These are phyloP conservation scores for Pemphredon lugubris DNA, from an alignment of 2,888 invertebrate genomes.

Conservation along the genomic window DNA sequence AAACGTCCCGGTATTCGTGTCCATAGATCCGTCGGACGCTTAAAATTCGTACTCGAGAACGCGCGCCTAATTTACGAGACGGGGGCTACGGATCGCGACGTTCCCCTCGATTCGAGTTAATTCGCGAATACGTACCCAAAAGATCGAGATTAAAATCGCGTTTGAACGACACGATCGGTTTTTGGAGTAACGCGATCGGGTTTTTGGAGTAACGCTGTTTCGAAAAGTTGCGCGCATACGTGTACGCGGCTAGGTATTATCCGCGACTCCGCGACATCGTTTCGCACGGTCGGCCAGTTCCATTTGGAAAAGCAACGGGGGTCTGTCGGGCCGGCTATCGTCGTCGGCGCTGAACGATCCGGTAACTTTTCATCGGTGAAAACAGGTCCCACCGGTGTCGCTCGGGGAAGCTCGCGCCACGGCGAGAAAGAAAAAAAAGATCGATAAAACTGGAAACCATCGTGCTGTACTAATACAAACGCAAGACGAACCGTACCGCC, in stretches of 20 bases:
- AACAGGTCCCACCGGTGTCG: conserved; percentile 63
- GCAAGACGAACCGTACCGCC: no score
- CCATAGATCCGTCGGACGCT: background rate
- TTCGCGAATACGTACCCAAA: no score
- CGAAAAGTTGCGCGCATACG: no score
- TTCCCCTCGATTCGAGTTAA: no score
- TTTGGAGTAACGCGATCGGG: no score
- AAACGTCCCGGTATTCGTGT: background rate
- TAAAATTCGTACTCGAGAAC: background rate
- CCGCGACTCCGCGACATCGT: background rate
- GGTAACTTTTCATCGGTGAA: conserved; percentile 62
- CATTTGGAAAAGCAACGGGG: conserved; percentile 62
- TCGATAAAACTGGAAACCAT: conserved; percentile 60
- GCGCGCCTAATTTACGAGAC: background rate
- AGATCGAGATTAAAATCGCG: no score
- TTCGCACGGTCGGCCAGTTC: conserved; percentile 51
- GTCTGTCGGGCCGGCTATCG: conserved; percentile 47
- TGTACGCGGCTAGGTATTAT: no score
- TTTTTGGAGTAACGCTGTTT: no score
- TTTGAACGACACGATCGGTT: no score
- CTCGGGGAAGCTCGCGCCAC: conserved; percentile 24
- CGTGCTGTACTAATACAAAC: conserved; percentile 5
- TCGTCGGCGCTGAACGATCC: conserved; percentile 47
- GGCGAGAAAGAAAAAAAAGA: conserved; percentile 43
- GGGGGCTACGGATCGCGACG: no score